These are phyloP conservation scores for Zoanthus sociatus DNA, from an alignment of 92 coral and sea anemone species.

Conservation along the genomic window DNA sequence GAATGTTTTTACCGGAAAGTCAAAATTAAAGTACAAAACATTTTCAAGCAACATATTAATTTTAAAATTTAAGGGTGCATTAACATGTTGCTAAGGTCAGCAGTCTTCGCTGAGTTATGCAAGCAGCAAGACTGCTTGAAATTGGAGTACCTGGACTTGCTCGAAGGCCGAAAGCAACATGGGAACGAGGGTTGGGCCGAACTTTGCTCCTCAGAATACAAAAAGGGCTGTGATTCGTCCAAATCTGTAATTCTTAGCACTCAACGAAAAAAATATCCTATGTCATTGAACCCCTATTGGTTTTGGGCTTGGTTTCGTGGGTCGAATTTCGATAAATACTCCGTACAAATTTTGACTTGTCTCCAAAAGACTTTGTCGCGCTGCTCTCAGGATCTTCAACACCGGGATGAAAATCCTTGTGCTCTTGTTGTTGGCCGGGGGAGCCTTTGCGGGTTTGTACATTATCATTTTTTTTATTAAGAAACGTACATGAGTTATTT, in stretches of 20 bases:
- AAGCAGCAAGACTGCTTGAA: neutral
- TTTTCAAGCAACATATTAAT: neutral
- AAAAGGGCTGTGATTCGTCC: neutral
- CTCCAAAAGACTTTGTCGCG: neutral
- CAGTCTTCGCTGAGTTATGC: neutral
- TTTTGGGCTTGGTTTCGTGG: constrained; percentile 28
- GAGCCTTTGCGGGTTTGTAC: constrained; percentile 94
- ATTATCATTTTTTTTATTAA: neutral
- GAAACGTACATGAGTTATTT: neutral
- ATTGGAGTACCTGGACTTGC: neutral
- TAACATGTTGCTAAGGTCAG: neutral
- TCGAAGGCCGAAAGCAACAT: no score
- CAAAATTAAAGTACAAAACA: neutral
- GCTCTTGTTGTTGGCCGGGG: constrained; percentile 95
- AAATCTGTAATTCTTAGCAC: neutral
- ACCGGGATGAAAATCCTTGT: constrained; percentile 69
- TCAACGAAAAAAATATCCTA: constrained; percentile 8
- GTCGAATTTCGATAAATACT: constrained; percentile 32
- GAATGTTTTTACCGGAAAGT: neutral
- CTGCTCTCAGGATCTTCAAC: constrained; percentile 43
- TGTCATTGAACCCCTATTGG: constrained; percentile 24
- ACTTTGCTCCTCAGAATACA: constrained; percentile 30
- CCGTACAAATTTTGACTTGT: neutral
- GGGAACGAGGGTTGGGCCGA: neutral
- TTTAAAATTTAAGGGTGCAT: neutral